A percentile compares a stretch with the other conserved stretches of the same genome.
Conservation (phyloP, 2,888 invertebrate species). For the Psococerastis gibbosa region DNA sequence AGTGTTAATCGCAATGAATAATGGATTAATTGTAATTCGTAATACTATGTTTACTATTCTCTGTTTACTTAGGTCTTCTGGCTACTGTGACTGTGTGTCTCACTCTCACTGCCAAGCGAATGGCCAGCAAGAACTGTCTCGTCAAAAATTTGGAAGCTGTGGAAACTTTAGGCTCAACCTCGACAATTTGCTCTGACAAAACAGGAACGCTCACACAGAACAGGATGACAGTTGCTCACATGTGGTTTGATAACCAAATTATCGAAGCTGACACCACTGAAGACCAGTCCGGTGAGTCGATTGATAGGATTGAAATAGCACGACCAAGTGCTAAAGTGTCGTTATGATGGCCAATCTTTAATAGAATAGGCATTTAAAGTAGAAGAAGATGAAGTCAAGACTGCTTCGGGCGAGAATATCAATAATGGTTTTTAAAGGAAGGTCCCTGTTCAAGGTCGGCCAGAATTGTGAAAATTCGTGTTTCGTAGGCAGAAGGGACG, state of each 20-base stretch:
- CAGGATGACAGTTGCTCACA: conserved; percentile 98
- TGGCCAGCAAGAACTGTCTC: conserved; percentile 97
- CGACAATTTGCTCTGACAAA: conserved; percentile 99
- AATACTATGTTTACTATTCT: too few relatives aligned
- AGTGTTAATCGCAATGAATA: too few relatives aligned
- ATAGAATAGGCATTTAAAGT: too few relatives aligned
- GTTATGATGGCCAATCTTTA: too few relatives aligned
- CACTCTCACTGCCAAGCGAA: conserved; percentile 95
- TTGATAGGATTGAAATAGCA: too few relatives aligned
- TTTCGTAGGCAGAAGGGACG: too few relatives aligned
- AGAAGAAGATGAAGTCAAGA: too few relatives aligned
- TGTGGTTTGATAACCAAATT: conserved; percentile 98
- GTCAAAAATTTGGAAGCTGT: conserved; percentile 99
- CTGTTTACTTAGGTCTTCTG: conserved; percentile 45
- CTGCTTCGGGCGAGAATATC: too few relatives aligned
- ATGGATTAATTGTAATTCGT: too few relatives aligned
- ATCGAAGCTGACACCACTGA: conserved; percentile 98
- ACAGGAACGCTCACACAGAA: conserved; percentile 98
- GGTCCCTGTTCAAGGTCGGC: not conserved
- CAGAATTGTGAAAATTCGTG: too few relatives aligned
- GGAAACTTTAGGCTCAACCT: conserved; percentile 95
- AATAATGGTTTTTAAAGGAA: too few relatives aligned
- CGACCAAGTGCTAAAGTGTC: too few relatives aligned
- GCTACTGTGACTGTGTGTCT: conserved; percentile 98
- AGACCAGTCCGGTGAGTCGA: conserved; percentile 73